Conservation (phyloP, 2,888 invertebrate species). For the Conops quadrifasciatus region DNA sequence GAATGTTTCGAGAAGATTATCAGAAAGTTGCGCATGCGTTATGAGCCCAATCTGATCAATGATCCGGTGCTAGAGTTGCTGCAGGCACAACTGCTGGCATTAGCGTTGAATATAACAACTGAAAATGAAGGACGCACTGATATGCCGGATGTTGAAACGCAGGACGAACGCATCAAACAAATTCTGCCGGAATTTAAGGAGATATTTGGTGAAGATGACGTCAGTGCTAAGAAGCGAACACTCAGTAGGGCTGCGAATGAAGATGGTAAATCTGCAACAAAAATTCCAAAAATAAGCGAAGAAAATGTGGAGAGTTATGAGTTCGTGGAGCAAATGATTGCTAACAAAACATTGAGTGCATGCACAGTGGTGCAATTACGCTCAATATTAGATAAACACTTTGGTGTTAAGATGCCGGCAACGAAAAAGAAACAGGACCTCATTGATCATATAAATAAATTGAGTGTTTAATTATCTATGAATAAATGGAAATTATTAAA, state of each 20-base stretch:
- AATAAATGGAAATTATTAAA: too few relatives aligned
- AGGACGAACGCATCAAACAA: constrained; percentile 56
- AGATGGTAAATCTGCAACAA: constrained; percentile 41
- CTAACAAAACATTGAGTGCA: constrained; percentile 42
- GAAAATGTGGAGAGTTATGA: constrained; percentile 46
- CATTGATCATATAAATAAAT: constrained; percentile 45
- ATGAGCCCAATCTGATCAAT: constrained; percentile 71
- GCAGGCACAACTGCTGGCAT: constrained; percentile 73
- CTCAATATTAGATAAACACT: constrained; percentile 50
- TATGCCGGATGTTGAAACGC: constrained; percentile 54
- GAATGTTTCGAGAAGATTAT: constrained; percentile 71
- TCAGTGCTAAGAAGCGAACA: constrained; percentile 48
- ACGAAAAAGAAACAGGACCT: constrained; percentile 47
- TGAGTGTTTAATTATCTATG: constrained; percentile 19
- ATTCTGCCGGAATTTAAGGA: constrained; percentile 49
- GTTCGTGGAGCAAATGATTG: constrained; percentile 48
- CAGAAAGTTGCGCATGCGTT: constrained; percentile 70
- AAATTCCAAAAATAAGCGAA: constrained; percentile 50
- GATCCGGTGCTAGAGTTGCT: constrained; percentile 73
- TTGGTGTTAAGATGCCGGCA: constrained; percentile 42
- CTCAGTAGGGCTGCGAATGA: constrained; percentile 36
- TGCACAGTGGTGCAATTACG: constrained; percentile 53
- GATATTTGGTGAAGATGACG: constrained; percentile 51
- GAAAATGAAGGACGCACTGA: constrained; percentile 61
- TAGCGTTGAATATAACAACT: constrained; percentile 72